Base-by-base conservation (phyloP, 2,888 invertebrate species). In the Habroteleia sp. region DNA sequence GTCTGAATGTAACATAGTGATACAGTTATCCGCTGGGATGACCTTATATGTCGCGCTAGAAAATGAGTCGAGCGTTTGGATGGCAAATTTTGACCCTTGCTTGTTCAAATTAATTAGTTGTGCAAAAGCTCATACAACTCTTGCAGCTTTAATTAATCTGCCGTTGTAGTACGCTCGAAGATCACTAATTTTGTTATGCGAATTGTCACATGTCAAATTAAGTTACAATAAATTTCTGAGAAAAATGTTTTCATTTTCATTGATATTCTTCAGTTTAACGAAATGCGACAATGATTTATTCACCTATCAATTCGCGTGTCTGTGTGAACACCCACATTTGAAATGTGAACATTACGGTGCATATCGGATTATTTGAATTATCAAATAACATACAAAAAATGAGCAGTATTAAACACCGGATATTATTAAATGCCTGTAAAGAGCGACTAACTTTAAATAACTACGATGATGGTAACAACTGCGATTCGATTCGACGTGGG, bases 91-190 rank as follows among this genome's bases (percentile, higher is more conserved):
- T 54, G 56, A 58, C 68, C 58, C 50, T 68, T 68, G 58, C 68
- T 68, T 68, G 58, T 58, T 58, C 68, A 50, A 58, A 68, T 68
- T 68, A 68, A 68, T 68, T 68, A 68, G 58, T 68, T 50, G 46
- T 14, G 46, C 42, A 14, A 33, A 42, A 58, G 41, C 68, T 58
- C 46, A 33, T 56, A 31, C 54, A 66, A 54, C 54, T 54, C 48
- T 56, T 42, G 39, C 42, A 13, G 33, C 41, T 42, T 58, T 68
- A 69, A 69, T 69, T 60, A 69, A 69, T 69, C 27, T 50, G 50
- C 50, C 58, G 48, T 39, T n/a, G 50, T 4, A 33, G 7, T 17
- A 44, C 10, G 13, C 10, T n/a, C 17, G 27, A 46, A 66, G 66
- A 54, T 29, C n/a, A 13, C 37, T 56, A 44, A 54, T 56, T 46